Evolutionary conservation across 2,888 invertebrate genomes (phyloP).

Genomic region (Tipula lateralis): DNA sequence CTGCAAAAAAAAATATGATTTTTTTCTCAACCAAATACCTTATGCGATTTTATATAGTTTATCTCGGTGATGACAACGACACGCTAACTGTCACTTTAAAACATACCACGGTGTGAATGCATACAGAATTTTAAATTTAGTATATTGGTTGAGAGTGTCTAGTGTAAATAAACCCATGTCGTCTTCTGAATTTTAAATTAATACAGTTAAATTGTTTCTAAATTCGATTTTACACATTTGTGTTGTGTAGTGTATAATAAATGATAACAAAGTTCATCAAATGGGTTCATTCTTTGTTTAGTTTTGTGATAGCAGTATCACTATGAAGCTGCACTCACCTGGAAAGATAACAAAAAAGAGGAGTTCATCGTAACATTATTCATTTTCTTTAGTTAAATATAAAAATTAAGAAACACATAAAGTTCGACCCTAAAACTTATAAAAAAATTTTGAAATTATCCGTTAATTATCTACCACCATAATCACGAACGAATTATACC

Average conservation of each 20-base stretch:
- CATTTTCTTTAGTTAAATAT: too few species aligned
- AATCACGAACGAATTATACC: not conserved
- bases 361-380: not conserved
- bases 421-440: not conserved
- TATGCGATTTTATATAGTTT: not conserved
- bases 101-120: not conserved
- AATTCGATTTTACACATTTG: not conserved
- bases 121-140: not conserved
- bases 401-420: not conserved
- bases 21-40: not conserved
- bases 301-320: not conserved
- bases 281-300: not conserved
- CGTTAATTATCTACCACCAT: not conserved
- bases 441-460: not conserved
- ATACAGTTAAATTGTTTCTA: not conserved
- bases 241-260: not conserved
- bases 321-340: not conserved
- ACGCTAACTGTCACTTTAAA: not conserved
- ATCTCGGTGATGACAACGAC: not conserved
- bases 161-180: not conserved
- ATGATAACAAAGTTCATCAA: not conserved
- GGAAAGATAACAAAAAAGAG: not conserved
- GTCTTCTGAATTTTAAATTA: slow-evolving; percentile 11
- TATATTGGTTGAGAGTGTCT: not conserved
- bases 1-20: slow-evolving; percentile 4